phyloP scores from a whole-genome alignment of 2,797 vertebrate species.

The Brachyrhaphis roseni region DNA sequence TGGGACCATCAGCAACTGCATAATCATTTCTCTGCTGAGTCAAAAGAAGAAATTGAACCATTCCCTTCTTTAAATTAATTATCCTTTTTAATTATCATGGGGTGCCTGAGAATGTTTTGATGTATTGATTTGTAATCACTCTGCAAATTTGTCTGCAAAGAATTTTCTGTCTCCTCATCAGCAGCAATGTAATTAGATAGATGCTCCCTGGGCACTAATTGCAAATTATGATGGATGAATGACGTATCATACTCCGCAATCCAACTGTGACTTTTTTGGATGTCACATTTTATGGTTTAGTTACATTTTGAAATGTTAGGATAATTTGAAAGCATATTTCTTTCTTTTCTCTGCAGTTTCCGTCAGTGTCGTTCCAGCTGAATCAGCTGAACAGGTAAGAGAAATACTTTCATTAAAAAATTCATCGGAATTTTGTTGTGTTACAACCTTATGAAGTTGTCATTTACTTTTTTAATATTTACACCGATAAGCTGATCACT shows the following conservation, averaged over 20 bases:
- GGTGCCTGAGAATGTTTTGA: conserved; percentile 44
- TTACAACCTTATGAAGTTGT: neutral
- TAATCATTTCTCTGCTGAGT: conserved; percentile 28
- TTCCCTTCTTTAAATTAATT: conserved; percentile 49
- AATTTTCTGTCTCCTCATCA: conserved; percentile 62
- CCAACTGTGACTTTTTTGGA: conserved; percentile 14
- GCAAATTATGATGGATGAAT: conserved; percentile 57
- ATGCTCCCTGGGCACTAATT: conserved; percentile 69
- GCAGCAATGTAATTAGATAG: conserved; percentile 71
- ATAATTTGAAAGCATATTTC: conserved; percentile 26
- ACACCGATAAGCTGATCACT: conserved; percentile 18
- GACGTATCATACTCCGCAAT: conserved; percentile 20
- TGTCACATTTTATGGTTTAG: neutral
- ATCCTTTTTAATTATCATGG: conserved; percentile 51
- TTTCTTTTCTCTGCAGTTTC: conserved; percentile 63
- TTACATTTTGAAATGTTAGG: conserved; percentile 22
- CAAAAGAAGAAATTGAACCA: conserved; percentile 34
- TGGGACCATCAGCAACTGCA: conserved; percentile 23
- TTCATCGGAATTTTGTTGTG: neutral
- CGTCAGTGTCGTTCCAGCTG: conserved; percentile 62
- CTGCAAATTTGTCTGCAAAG: conserved; percentile 55
- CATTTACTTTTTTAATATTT: neutral
- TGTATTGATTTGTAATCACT: conserved; percentile 71
- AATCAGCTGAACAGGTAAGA: conserved; percentile 76
- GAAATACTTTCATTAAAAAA: neutral